Conservation (phyloP, 2,888 invertebrate species). For the Lutraria lutraria region DNA sequence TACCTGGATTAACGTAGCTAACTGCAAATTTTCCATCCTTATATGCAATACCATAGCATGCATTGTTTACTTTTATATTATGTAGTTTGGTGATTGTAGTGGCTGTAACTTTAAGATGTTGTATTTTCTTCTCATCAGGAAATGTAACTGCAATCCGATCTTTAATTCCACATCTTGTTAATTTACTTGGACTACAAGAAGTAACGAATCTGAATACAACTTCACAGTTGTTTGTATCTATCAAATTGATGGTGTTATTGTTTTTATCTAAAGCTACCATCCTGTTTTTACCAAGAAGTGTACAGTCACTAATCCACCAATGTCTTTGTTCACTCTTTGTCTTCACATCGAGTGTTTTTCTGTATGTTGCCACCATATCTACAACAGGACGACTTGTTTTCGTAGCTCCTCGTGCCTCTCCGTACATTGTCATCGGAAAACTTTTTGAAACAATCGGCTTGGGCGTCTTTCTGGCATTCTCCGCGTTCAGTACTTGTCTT, state of each 20-base stretch:
- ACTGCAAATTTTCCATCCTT: not conserved
- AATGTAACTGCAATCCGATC: not conserved
- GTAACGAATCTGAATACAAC: not conserved
- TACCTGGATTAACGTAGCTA: not conserved
- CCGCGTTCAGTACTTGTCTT: not conserved
- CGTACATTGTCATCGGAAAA: no score
- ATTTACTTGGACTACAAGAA: not conserved
- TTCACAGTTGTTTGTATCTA: not conserved
- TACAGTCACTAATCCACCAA: not conserved
- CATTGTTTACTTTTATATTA: not conserved
- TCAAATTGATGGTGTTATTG: constrained; percentile 3
- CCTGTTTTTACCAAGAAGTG: not conserved
- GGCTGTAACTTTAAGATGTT: not conserved
- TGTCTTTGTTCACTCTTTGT: not conserved
- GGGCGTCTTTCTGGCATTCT: no score
- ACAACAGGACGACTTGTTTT: not conserved
- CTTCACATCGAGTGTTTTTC: not conserved
- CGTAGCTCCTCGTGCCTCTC: no score
- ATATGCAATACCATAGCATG: not conserved
- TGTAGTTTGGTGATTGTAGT: not conserved
- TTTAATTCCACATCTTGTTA: not conserved
- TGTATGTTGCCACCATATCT: not conserved
- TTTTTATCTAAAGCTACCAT: not conserved
- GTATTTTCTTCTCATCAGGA: not conserved
- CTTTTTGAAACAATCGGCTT: no score